Conservation (phyloP, 1,140 invertebrate species). For the Bombus ignitus region DNA sequence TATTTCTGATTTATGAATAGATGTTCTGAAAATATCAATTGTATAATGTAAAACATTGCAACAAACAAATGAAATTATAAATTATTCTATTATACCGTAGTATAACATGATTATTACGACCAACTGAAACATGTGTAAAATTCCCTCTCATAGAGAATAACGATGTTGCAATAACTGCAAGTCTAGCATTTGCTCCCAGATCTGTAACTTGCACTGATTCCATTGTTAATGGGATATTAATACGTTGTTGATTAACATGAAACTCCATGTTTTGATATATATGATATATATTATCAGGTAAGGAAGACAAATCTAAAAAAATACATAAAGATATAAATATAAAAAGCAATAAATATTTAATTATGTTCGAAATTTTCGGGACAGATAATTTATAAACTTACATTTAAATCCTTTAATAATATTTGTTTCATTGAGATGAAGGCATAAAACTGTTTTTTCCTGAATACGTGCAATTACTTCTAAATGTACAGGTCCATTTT, state of each 20-base stretch:
- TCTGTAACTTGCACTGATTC: slow-evolving; percentile 82
- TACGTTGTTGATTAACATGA: slow-evolving; percentile 83
- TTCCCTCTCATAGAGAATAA: slow-evolving; percentile 84
- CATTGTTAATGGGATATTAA: slow-evolving; percentile 81
- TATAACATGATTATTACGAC: slow-evolving; percentile 84
- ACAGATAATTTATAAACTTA: slow-evolving; percentile 64
- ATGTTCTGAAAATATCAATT: slow-evolving; percentile 79
- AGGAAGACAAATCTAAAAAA: slow-evolving; percentile 76
- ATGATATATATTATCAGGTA: slow-evolving; percentile 74
- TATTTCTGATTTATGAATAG: slow-evolving; percentile 83
- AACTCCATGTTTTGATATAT: slow-evolving; percentile 82
- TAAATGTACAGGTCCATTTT: slow-evolving; percentile 82
- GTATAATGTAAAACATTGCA: slow-evolving; percentile 1
- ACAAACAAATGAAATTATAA: slow-evolving; percentile 11
- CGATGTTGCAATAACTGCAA: slow-evolving; percentile 81
- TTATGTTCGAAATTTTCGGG: slow-evolving; percentile 50
- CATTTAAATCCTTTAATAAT: slow-evolving; percentile 81
- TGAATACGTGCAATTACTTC: slow-evolving; percentile 85
- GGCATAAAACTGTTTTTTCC: slow-evolving; percentile 84
- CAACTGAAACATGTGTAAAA: slow-evolving; percentile 80
- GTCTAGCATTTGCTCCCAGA: slow-evolving; percentile 83
- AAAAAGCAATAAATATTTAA: slow-evolving; percentile 54
- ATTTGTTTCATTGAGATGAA: slow-evolving; percentile 84
- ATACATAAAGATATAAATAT: slow-evolving; percentile 54
- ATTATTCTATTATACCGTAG: slow-evolving; percentile 77